Evolutionary conservation across 2,113 vertebrate species (phyloP), one percentile per base, ranked within the genome.

Genomic region (Callithrix jacchus): DNA sequence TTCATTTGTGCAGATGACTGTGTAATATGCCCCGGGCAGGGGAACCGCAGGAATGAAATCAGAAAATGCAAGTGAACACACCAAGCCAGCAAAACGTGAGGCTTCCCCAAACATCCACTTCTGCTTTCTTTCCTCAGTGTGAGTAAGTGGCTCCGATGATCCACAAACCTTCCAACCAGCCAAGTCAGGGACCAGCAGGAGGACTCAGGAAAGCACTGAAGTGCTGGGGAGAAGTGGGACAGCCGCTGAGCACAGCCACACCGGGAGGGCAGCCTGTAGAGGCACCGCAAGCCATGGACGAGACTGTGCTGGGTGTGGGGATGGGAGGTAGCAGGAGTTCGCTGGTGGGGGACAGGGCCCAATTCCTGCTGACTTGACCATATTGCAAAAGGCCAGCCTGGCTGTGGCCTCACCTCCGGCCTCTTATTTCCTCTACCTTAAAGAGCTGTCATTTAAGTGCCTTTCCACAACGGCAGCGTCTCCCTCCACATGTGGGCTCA

Each of bases 361-460:
- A 52, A 14, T 6, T 2, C 64, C 45, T 17, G 12, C 66, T 40
- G 56, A 30, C 23, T 25, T 30, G 64, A 16, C 45, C 73, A 0
- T 37, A 61, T 21, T 84, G 56, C 49, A 21, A 68, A 21, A 25
- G 91, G 71, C 87, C 87, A 49, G 77, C 58, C 80, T 27, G 14
- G 25, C 77, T 74, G 64, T 27, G 87, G 64, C 87, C 93, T 84
- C 52, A 56, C 87, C 93, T 81, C 52, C 2, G 92, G 47, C 77
- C 90, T 90, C 84, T 93, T 93, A 73, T 82, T 88, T 94, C 80
- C 87, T 95, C n/a, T 2, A 30, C 81, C 77, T 77, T 89, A 87
- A 83, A 0, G 0, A 74, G 56, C 68, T 77, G 45, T 40, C 79
- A 21, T 4, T 8, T 16, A 37, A 73, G 80, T 5, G 82, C 73